Base-by-base conservation (phyloP, 2,888 invertebrate genomes). In the Anaspis maculata region DNA sequence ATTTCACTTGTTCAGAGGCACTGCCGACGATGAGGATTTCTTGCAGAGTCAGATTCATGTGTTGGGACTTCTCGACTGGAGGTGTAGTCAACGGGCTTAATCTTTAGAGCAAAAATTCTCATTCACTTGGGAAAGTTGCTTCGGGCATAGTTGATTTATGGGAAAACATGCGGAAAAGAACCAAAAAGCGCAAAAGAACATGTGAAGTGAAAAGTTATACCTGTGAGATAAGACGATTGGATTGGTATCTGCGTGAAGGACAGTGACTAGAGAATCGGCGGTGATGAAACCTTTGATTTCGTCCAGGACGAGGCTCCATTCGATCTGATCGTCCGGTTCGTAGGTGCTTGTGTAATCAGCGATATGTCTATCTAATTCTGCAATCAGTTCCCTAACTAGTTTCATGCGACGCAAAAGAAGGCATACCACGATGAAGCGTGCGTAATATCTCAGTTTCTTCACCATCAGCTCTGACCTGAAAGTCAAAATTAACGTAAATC, bases 301-400 rank as follows among this genome's bases (percentile, higher is more conserved):
- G 52, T 90, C 88, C 42, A 95, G 73, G 2, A 96, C 94, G 42
- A 92, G 71, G 28, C 85, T 85, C 96, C 96, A 96, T 67, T 96
- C 95, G 52, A 90, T 73, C 62, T 91, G 89, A 66, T 96, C 95
- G 52, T 94, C 94, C n/a, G 95, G 94, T 61, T 94, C 90, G 67
- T 95, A 96, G 11, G 90, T 87, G 61, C 83, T 83, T 25, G 90
- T 91, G 68, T 96, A 96, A 65, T 95, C 94, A 58, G 88, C 83
- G 54, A 96, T 91, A 68, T 94, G 92, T 59, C 85, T 82, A 56
- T 92, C 88, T 54, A 96, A 70, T 68, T 96, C 96, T 66, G 84
- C 77, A 32, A 92, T 85, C 46, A 96, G 71, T 64, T 96, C 95
- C 37, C 85, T 74, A 32, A 96, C 94, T 49, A 94, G 72, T 61